phyloP scores from a whole-genome alignment of 2,113 vertebrate genomes.

The Psittacus erithacus region DNA sequence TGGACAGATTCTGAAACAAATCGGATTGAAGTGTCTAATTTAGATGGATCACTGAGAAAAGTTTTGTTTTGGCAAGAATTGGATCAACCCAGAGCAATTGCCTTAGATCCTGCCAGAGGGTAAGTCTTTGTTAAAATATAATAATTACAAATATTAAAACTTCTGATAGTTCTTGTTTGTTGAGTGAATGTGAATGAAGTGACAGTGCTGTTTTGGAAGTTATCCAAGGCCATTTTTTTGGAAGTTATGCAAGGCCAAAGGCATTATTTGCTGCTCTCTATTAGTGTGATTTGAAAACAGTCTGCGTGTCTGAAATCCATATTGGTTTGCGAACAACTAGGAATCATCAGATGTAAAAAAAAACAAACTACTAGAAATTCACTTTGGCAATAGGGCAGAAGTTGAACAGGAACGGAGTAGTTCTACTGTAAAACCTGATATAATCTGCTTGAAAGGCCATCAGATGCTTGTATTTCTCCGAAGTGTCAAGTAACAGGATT shows the following conservation, averaged over 20 bases:
- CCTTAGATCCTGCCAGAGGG: constrained; percentile 93
- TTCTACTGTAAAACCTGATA: background rate
- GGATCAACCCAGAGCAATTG: constrained; percentile 96
- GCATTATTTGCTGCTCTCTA: background rate
- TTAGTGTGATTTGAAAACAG: background rate
- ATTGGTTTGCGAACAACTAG: background rate
- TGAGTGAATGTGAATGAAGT: background rate
- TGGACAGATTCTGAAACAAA: constrained; percentile 99
- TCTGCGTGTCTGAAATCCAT: background rate
- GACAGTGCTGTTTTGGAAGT: background rate
- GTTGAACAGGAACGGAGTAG: background rate
- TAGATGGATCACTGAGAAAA: constrained; percentile 90
- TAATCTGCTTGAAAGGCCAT: background rate
- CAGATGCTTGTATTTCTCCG: background rate
- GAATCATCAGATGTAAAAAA: background rate
- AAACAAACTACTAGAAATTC: background rate
- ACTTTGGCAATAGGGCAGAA: background rate
- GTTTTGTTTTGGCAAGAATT: constrained; percentile 98
- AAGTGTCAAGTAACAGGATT: background rate
- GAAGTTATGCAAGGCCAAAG: background rate
- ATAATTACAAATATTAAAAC: background rate
- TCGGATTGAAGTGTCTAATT: constrained; percentile 93
- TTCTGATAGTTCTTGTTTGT: background rate
- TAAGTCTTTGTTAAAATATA: constrained; percentile 75
- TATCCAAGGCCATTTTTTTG: background rate